Base-by-base conservation (phyloP, 2,888 invertebrate species). In the Lochmaea capreae region DNA sequence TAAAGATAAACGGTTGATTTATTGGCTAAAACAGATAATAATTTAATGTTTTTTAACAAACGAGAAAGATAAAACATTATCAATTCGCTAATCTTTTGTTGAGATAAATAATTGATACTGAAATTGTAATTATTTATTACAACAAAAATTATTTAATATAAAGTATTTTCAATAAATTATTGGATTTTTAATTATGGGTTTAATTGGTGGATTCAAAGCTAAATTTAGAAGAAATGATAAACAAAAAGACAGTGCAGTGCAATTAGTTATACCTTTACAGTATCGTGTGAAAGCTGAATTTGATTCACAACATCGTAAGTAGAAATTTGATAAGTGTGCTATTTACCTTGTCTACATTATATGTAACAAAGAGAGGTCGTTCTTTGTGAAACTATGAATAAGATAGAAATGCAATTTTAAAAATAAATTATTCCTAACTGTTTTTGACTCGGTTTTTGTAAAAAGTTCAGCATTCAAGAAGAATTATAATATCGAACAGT, bases 161-260 rank as follows among this genome's bases (percentile, higher is more conserved):
- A 54, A 63, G 43, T 67, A 66, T 59, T 68, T 65, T 59, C 57
- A 68, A 52, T 71, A 75, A 73, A 42, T 12, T 65, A 22, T 11
- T 59, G 16, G 52, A 58, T 69, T n/a, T 49, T 33, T 33, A 10
- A 61, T 9, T 16, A 84, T 84, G 83, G 83, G 83, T 11, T 76
- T 83, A 67, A 81, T 83, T 68, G 79, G 83, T 22, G 80, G 83
- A 18, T 83, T 83, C 72, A 82, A 79, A 71, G 83, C 80, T 9
- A 83, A 83, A 76, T 80, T 83, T 58, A 80, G 73, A 6, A 78
- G 73, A 65, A 79, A 81, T 59, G 72, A 54, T 9, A 77, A 77
- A 70, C 66, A 63, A 57, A 69, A 76, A 33, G 59, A 66, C 2
- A 78, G 80, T 72, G 71, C 52, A 16, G 49, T 67, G 11, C 73